Conservation (phyloP, 2,888 invertebrate genomes). For the Pristionchus exspectatus region DNA sequence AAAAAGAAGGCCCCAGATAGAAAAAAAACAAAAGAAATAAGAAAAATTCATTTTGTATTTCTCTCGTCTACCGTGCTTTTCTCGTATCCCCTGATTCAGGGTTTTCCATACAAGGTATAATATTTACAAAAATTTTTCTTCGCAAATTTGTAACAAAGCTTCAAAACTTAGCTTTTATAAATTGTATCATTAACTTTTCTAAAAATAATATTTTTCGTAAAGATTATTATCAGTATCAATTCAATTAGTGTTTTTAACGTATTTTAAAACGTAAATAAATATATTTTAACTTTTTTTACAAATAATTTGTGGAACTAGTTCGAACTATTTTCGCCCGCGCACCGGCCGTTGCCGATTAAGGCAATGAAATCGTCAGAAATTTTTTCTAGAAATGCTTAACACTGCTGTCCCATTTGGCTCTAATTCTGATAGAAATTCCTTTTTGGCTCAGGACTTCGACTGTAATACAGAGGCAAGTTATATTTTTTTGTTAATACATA, state of each 20-base stretch:
- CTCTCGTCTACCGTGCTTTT: background rate
- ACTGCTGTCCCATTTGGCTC: background rate
- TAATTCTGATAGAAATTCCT: background rate
- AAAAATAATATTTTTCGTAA: too few species aligned
- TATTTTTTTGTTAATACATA: background rate
- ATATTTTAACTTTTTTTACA: too few species aligned
- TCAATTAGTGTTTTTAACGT: too few species aligned
- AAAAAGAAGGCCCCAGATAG: background rate
- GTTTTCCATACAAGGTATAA: background rate
- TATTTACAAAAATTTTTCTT: background rate
- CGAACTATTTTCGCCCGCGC: too few species aligned
- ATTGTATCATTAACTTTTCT: too few species aligned
- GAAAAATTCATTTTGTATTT: background rate
- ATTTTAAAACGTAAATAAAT: too few species aligned
- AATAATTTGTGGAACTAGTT: too few species aligned
- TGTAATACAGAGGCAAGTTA: background rate
- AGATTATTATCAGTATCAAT: too few species aligned
- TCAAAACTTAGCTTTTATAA: too few species aligned
- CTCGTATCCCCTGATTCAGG: background rate
- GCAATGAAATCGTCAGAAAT: too few species aligned
- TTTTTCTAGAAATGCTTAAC: background rate
- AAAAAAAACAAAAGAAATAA: background rate
- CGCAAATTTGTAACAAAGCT: too few species aligned
- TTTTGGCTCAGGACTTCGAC: conserved; percentile 1
- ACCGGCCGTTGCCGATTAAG: too few species aligned